These are phyloP conservation scores for Choristoneura rosaceana DNA, from an alignment of 2,888 invertebrate species.

Conservation along the genomic window DNA sequence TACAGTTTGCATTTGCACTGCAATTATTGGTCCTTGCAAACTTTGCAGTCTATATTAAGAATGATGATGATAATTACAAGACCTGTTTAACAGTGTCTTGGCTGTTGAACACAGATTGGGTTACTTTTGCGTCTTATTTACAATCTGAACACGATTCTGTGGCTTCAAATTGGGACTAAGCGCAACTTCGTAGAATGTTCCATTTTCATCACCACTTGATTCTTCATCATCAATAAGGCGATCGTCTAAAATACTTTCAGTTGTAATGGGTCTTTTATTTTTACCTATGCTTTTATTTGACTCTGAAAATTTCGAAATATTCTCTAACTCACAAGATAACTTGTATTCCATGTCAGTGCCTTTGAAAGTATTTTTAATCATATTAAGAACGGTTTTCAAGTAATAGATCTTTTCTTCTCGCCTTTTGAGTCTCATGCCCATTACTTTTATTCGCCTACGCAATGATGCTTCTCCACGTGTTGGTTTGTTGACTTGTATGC, in stretches of 20 bases:
- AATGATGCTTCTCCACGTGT: constrained; percentile 19
- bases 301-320: constrained; percentile 25
- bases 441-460: constrained; percentile 11
- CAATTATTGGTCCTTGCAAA: too few relatives aligned
- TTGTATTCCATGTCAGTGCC: constrained; percentile 37
- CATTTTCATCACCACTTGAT: constrained; percentile 21
- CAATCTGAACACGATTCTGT: constrained; percentile 1
- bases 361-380: constrained; percentile 34
- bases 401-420: constrained; percentile 27
- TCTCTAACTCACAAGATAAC: constrained; percentile 31
- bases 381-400: constrained; percentile 34
- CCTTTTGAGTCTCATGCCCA: constrained; percentile 20
- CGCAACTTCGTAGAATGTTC: constrained; percentile 24
- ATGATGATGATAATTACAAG: too few relatives aligned
- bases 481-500: constrained; percentile 12
- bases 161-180: constrained; percentile 27
- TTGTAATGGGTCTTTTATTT: not conserved
- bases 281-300: not conserved
- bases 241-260: constrained; percentile 6
- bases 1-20: too few relatives aligned
- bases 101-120: not conserved
- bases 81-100: not conserved
- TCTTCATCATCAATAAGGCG: not conserved
- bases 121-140: not conserved
- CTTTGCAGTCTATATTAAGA: too few relatives aligned